Evolutionary conservation across 2,888 invertebrate species (phyloP).

Genomic region (Apodemia hepburni): DNA sequence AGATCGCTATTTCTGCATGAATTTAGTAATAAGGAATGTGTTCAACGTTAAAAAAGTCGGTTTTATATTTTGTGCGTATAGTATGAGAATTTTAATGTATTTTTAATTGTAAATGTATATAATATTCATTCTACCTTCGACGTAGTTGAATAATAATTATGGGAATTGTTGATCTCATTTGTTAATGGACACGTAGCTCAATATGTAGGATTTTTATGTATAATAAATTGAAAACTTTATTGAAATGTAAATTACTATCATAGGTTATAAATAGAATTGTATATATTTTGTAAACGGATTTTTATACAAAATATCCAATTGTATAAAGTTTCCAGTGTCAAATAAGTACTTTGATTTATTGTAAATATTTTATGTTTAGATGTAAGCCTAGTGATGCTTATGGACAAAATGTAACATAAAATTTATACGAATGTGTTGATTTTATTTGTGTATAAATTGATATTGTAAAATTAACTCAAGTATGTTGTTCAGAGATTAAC

Average conservation of each 20-base stretch:
- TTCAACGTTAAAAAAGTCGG: background rate
- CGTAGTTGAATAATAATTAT: conserved; percentile 43
- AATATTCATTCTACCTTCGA: conserved; percentile 13
- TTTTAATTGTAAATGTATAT: conserved; percentile 8
- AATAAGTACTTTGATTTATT: conserved; percentile 51
- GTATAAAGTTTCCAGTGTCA: conserved; percentile 61
- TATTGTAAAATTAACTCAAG: conserved; percentile 73
- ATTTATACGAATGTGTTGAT: conserved; percentile 72
- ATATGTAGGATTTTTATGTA: conserved; percentile 62
- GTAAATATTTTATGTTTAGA: conserved; percentile 66
- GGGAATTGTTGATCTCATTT: conserved; percentile 77
- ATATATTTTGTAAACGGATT: conserved; percentile 73
- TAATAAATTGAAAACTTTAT: conserved; percentile 55
- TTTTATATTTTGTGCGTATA: conserved; percentile 10
- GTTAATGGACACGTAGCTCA: conserved; percentile 74
- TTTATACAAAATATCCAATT: conserved; percentile 62
- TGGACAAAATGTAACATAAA: conserved; percentile 70
- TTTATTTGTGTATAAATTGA: conserved; percentile 74
- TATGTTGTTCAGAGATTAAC: conserved; percentile 73
- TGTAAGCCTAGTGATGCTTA: conserved; percentile 71
- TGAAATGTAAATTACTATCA: conserved; percentile 59
- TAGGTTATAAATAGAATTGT: conserved; percentile 66
- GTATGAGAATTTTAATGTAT: conserved; percentile 5
- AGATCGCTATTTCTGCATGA: conserved; percentile 1
- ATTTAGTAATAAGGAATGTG: conserved; percentile 7